Percentiles rank a stretch among this genome's conserved stretches.
Evolutionary conservation across 2,888 invertebrate genomes (phyloP).

Genomic region (Acrocyrtus sp.): DNA sequence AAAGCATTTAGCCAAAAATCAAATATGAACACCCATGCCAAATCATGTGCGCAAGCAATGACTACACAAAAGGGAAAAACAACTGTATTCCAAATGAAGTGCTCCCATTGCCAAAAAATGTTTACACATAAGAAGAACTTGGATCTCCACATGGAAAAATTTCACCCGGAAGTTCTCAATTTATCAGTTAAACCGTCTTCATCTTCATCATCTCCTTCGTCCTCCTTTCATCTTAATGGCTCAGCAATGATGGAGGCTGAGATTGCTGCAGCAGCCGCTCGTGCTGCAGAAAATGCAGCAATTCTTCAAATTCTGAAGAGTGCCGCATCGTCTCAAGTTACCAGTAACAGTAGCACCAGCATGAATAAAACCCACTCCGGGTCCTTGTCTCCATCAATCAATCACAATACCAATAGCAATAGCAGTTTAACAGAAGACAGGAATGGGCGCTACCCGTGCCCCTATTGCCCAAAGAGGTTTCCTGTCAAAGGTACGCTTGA

Average conservation of each 20-base stretch:
- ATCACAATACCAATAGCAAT: conserved; percentile 18
- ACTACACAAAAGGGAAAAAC: conserved; percentile 52
- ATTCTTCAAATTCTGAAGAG: conserved; percentile 43
- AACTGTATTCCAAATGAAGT: conserved; percentile 55
- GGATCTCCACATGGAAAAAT: conserved; percentile 53
- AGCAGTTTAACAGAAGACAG: conserved; percentile 27
- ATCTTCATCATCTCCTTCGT: conserved; percentile 34
- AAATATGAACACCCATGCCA: conserved; percentile 54
- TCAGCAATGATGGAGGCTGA: conserved; percentile 7
- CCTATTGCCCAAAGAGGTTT: conserved; percentile 45
- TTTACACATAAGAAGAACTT: conserved; percentile 54
- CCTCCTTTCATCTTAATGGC: conserved; percentile 26
- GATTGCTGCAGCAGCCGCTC: conserved; percentile 20
- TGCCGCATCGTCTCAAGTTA: conserved; percentile 39
- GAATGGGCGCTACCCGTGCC: conserved; percentile 33
- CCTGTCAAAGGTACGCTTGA: conserved; percentile 41
- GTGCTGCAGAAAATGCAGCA: conserved; percentile 37
- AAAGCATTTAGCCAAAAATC: conserved; percentile 46
- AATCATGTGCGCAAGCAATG: conserved; percentile 49
- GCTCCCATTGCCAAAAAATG: conserved; percentile 54
- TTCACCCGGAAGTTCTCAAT: conserved; percentile 47
- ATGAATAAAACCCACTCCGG: too few species aligned
- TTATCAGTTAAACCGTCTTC: conserved; percentile 32
- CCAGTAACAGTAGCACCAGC: conserved; percentile 9
- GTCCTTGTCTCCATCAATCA: too few species aligned